Conservation (phyloP, 2,113 vertebrate species). For the Poicephalus meyeri region DNA sequence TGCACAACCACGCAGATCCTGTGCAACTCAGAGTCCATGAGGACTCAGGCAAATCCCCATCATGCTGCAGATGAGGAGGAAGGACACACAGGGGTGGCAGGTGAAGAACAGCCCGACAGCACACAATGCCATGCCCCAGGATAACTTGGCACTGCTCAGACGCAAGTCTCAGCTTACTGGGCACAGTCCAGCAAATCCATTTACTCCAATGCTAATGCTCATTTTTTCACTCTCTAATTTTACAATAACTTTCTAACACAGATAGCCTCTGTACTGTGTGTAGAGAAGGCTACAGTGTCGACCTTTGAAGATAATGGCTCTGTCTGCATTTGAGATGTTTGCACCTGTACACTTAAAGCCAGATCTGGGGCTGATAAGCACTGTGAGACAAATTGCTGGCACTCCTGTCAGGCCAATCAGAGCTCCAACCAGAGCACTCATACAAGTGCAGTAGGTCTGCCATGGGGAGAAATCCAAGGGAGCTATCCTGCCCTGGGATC, state of each 20-base stretch:
- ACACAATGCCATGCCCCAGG: background rate
- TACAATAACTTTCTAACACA: background rate
- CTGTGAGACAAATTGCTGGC: background rate
- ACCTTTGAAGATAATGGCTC: conserved; percentile 25
- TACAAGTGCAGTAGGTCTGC: background rate
- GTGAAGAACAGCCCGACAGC: background rate
- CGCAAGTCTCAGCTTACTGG: background rate
- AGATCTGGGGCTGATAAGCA: background rate
- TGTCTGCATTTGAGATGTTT: background rate
- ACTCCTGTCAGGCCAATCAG: background rate
- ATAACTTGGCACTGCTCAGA: background rate
- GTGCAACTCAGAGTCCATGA: background rate
- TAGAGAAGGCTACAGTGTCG: background rate
- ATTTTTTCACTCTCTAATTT: background rate
- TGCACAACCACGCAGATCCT: accelerated
- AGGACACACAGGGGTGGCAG: background rate
- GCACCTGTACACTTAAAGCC: background rate
- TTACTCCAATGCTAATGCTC: background rate
- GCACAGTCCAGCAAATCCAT: background rate
- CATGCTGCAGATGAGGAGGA: background rate
- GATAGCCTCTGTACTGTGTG: background rate
- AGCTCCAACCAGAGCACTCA: background rate
- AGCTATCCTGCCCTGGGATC: background rate
- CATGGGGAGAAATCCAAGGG: background rate
- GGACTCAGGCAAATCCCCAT: background rate